Base-by-base conservation (phyloP, 2,888 invertebrate species). In the Drosophila limbata region DNA sequence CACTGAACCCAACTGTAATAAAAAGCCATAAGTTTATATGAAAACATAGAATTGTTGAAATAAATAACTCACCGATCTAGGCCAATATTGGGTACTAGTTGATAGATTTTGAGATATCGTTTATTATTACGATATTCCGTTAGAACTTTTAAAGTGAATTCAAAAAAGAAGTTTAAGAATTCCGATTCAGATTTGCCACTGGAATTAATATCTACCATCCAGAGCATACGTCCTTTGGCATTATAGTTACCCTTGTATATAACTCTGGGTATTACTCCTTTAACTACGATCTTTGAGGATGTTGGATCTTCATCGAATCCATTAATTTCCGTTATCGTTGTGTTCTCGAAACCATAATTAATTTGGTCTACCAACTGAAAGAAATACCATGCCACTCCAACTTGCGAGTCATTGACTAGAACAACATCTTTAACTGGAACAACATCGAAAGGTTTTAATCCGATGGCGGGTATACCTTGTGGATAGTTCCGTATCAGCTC, bases 401-500 rank as follows among this genome's bases (percentile, higher is more conserved):
- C 55, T 31, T 42, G 56, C 17, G 44, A 40, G 62, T 84, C 76
- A 33, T 83, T 63, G 25, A 88, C 50, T 6, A 83, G 42, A 5
- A 69, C 15, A 52, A 53, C 59, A 37, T 88, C 74, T 13, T 51
- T 51, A 0, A 85, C 75, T 11, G 69, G 55, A 19, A 84, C 72
- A 2, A 78, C 68, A 51, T 80, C 81, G 33, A 91, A 74, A 0
- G 91, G 87, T 31, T 83, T 90, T 1, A 91, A 59, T 3, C 84
- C 87, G 5, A 90, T 56, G 3, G 84, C 81, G 3, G 90, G 75
- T 57, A 89, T 79, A 3, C 90, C 88, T 57, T 87, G 90, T 1
- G 90, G 90, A 60, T 72, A 84, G 19, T 60, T 62, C 0, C 66
- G 72, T 31, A 91, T 62, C 3, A 91, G 57, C 2, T 70, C 64